Evolutionary conservation across 2,113 vertebrate genomes (phyloP).

Genomic region (Deroptyus accipitrinus): DNA sequence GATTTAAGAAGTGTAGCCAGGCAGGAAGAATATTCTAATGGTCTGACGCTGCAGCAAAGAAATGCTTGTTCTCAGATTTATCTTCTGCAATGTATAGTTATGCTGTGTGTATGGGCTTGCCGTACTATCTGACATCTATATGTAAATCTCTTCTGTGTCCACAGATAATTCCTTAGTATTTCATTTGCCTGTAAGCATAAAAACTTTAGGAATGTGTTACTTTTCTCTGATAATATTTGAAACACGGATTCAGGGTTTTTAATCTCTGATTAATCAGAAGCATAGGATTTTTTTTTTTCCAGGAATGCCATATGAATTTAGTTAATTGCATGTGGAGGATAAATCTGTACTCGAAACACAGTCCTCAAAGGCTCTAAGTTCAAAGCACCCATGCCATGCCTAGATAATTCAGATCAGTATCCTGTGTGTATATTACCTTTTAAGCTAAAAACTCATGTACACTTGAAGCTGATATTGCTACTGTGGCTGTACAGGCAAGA

Average conservation of each 20-base stretch:
- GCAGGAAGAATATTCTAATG: background rate
- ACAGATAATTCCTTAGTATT: background rate
- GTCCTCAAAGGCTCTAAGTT: background rate
- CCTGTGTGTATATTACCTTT: background rate
- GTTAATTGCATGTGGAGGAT: background rate
- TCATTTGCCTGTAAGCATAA: background rate
- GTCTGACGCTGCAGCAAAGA: background rate
- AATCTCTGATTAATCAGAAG: background rate
- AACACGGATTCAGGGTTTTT: background rate
- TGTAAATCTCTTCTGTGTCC: background rate
- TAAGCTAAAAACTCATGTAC: background rate
- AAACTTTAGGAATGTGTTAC: background rate
- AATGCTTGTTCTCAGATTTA: background rate
- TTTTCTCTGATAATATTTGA: background rate
- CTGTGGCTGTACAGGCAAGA: background rate
- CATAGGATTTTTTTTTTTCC: background rate
- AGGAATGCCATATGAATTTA: background rate
- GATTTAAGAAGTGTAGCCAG: background rate
- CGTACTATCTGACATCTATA: background rate
- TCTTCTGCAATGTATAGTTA: background rate
- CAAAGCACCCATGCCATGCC: background rate
- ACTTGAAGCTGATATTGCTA: background rate
- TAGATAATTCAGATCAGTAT: background rate
- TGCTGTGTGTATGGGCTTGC: background rate
- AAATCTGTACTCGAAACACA: background rate